Base-by-base conservation (phyloP, 2,888 invertebrate genomes). In the Drosophila rubida region DNA sequence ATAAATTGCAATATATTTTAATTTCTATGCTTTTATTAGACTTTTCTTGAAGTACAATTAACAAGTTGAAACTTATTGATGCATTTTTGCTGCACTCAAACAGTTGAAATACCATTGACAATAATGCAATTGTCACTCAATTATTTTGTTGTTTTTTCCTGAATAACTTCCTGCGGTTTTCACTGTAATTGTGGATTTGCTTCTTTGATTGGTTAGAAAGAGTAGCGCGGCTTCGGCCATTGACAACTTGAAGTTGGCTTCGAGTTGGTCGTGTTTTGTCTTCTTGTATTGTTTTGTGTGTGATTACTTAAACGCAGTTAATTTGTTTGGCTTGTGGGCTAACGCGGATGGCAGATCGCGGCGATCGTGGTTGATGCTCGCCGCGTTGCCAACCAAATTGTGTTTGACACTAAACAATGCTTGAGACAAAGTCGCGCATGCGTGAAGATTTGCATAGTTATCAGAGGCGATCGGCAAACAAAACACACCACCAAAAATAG, bases 291-390 rank as follows among this genome's bases (percentile, higher is more conserved):
- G 54, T 58, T 27, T 55, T 54, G 51, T 55, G 30, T 37, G 35
- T 61, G 75, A 83, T 87, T 73, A 46, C 37, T 46, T 61, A 77
- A 80, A 78, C 66, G 72, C 65, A 59, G 73, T 70, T 80, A 78
- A 78, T 87, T 87, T 87, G 84, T 71, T 84, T 84, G 78, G 60
- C 77, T 76, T 76, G 83, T 70, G 68, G 79, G 53, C 55, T 23
- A 74, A 65, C n/a, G 19, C 19, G 41, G 41, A 41, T 25, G 23
- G 23, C 30, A 14, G 27, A 53, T 53, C 27, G n/a, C 19, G 11
- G 8, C 16, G 45, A 54, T 60, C 37, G 44, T 51, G 42, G 39
- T 16, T 59, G 32, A 32, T 27, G 35, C 23, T 13, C n/a, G 35
- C 39, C 59, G 69, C 55, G 51, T 51, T 58, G 61, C 60, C 69